Evolutionary conservation across 1,140 invertebrate genomes (phyloP), one percentile per base, ranked within the genome.

Genomic region (Drosophila carrolli): DNA sequence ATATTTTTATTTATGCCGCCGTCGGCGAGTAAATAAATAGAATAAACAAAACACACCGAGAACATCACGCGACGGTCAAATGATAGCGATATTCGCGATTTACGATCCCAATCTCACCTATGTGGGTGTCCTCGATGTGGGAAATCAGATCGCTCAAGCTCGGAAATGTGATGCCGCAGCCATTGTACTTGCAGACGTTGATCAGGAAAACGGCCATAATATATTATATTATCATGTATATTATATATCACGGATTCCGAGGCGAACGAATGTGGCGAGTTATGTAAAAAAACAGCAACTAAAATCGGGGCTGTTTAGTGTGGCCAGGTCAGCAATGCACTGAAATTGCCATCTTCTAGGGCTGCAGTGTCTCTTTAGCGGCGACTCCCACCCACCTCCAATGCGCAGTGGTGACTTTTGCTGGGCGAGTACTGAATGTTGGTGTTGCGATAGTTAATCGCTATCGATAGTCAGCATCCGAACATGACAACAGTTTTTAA

Each of bases 101-200:
- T 51, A 51, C 29, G 47, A 11, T 23, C 19, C 23, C 38, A 46
- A 37, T 46, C 56, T 65, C 95, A 97, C 96, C 96, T 91, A 97
- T 96, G 93, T 97, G 96, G 78, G 95, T 96, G 83, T 96, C 95
- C 94, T 97, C 96, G 84, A 97, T 97, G 93, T 97, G 96, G 91
- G 96, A 95, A 91, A 97, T 97, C 91, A 97, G 93, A 92, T 96
- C 96, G 76, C 94, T 93, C 92, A 97, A 94, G 93, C 94, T 96
- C 91, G 95, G 94, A 95, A 96, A 97, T 79, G 94, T 96, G 81
- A 96, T 94, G 84, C 95, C 96, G 94, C 96, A 97, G 93, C 95
- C 95, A 94, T 96, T 95, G 93, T 96, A 97, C 95, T 96, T 97
- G 94, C 96, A 97, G 93, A 95, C 95, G 94, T 97, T 97, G 92